Percentiles rank a stretch among this genome's conserved stretches.
Conservation (phyloP, 2,888 invertebrate genomes). For the Alloplasta piceator region DNA sequence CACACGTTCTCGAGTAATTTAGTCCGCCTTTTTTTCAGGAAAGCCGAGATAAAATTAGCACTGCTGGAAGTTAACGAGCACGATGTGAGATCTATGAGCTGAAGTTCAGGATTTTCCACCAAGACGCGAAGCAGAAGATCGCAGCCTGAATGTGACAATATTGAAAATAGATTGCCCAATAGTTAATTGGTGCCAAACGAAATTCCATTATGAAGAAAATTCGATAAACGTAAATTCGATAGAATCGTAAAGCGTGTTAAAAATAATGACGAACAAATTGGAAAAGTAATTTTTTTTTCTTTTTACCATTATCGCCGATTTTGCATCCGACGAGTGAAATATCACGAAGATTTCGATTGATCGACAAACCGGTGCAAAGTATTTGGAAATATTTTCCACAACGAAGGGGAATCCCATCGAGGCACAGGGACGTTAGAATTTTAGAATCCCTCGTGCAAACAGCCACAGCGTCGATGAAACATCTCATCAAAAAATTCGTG, state of each 20-base stretch:
- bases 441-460: conserved; percentile 64
- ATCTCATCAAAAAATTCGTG: conserved; percentile 72
- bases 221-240: too few species aligned
- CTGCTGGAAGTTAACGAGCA: conserved; percentile 67
- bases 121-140: conserved; percentile 63
- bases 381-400: conserved; percentile 67
- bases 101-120: conserved; percentile 61
- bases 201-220: neutral
- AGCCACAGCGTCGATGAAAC: conserved; percentile 70
- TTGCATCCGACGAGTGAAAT: conserved; percentile 69
- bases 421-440: conserved; percentile 64
- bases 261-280: neutral
- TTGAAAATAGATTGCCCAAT: neutral
- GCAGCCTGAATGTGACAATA: conserved; percentile 68
- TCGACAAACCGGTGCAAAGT: conserved; percentile 66
- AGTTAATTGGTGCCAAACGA: neutral
- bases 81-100: conserved; percentile 65
- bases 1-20: conserved; percentile 64
- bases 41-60: conserved; percentile 31
- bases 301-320: conserved; percentile 70
- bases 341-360: conserved; percentile 65
- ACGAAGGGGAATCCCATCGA: conserved; percentile 72
- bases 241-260: neutral
- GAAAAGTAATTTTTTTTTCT: neutral
- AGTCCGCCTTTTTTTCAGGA: conserved; percentile 59